Percentiles rank a stretch among this genome's conserved stretches.
Evolutionary conservation across 2,888 invertebrate genomes (phyloP).

Genomic region (Carcina quercana): DNA sequence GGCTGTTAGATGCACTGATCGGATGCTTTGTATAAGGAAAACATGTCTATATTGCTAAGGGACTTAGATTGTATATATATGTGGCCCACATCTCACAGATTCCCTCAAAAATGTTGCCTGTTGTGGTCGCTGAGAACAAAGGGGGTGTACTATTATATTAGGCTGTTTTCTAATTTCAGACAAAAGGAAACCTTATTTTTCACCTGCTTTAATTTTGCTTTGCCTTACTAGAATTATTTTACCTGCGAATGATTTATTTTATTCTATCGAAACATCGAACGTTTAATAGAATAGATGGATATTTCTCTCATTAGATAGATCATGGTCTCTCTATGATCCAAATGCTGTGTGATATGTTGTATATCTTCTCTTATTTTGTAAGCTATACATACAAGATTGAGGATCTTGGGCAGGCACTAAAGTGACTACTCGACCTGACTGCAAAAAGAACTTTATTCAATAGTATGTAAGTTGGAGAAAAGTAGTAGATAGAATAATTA

Average conservation of each 20-base stretch:
- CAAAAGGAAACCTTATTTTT: background rate
- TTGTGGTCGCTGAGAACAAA: too few species aligned
- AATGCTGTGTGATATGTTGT: slow-evolving; percentile 81
- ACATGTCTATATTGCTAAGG: too few species aligned
- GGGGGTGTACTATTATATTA: too few species aligned
- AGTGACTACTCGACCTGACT: slow-evolving; percentile 95
- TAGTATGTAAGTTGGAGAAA: too few species aligned
- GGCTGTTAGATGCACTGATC: too few species aligned
- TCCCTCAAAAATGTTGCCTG: too few species aligned
- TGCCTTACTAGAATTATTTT: slow-evolving; percentile 21
- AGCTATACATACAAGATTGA: slow-evolving; percentile 94
- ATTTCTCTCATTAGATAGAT: slow-evolving; percentile 82
- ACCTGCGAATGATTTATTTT: slow-evolving; percentile 86
- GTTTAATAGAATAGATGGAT: slow-evolving; percentile 78
- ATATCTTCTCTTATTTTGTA: slow-evolving; percentile 87
- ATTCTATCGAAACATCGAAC: slow-evolving; percentile 87
- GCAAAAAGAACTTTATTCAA: too few species aligned
- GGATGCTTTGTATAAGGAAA: too few species aligned
- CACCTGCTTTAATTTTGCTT: background rate
- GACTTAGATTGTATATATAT: background rate
- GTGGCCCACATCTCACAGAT: background rate
- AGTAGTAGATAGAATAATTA: too few species aligned
- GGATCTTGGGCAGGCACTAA: slow-evolving; percentile 77
- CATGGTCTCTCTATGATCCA: slow-evolving; percentile 94
- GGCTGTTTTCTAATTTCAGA: background rate